phyloP scores from a whole-genome alignment of 2,888 invertebrate species.

The Cosmia trapezina region DNA sequence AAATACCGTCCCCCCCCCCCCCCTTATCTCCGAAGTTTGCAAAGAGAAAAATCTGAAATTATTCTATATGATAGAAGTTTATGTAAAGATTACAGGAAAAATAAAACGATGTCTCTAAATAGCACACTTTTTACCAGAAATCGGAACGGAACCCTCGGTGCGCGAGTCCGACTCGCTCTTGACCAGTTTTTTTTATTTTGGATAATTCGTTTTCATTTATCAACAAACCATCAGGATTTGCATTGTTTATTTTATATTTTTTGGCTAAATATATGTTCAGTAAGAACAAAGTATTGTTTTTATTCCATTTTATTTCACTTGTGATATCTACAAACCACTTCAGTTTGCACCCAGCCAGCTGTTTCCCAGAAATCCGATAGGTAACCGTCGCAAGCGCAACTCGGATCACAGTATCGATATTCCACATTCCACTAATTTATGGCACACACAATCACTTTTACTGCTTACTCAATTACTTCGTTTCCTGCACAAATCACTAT shows the following conservation, averaged over 20 bases:
- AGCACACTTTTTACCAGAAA: no score
- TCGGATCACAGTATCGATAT: slow-evolving; percentile 56
- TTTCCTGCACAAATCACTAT: slow-evolving; percentile 53
- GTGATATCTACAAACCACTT: slow-evolving; percentile 4
- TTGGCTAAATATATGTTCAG: neutral
- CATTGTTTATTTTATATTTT: neutral
- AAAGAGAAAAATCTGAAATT: no score
- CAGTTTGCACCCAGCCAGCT: slow-evolving; percentile 32
- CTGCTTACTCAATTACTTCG: slow-evolving; percentile 57
- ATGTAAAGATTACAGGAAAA: no score
- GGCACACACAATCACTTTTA: slow-evolving; percentile 59
- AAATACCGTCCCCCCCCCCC: no score
- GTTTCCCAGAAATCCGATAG: slow-evolving; percentile 79
- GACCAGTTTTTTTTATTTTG: no score
- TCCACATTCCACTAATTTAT: slow-evolving; percentile 54
- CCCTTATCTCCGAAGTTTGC: no score
- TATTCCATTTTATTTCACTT: neutral
- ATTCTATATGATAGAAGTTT: no score
- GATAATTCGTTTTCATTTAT: neutral
- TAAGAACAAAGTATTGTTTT: neutral
- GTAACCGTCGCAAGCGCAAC: slow-evolving; percentile 31
- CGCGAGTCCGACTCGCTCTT: no score
- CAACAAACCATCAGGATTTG: neutral
- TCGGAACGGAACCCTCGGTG: no score
- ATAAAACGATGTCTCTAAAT: no score